These are phyloP conservation scores for Rhyacophila brunnea DNA, from an alignment of 1,140 invertebrate genomes.

Conservation along the genomic window DNA sequence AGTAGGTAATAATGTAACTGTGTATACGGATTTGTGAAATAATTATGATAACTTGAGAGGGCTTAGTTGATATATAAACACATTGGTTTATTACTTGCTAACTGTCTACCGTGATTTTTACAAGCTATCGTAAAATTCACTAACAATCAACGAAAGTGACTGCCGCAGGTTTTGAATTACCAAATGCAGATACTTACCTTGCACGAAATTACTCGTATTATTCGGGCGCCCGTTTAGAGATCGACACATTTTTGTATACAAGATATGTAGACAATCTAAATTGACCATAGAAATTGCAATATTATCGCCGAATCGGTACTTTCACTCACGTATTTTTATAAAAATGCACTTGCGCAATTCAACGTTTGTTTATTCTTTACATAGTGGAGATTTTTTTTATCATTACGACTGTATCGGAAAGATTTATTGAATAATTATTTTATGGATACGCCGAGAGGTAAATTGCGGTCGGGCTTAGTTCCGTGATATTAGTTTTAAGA, in stretches of 20 bases:
- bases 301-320: constrained; percentile 15
- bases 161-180: too few species aligned
- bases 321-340: constrained; percentile 30
- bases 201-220: too few species aligned
- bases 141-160: too few species aligned
- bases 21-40: too few species aligned
- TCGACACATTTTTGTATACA: constrained; percentile 8
- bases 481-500: neutral
- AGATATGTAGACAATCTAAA: constrained; percentile 13
- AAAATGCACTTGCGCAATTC: constrained; percentile 30
- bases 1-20: too few species aligned
- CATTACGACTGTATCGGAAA: constrained; percentile 5
- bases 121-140: too few species aligned
- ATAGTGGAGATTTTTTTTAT: constrained; percentile 6
- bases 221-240: neutral
- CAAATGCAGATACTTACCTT: too few species aligned
- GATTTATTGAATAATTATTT: constrained; percentile 23
- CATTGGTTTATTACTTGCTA: too few species aligned
- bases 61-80: too few species aligned
- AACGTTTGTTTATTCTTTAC: neutral
- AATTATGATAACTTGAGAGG: too few species aligned
- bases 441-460: constrained; percentile 4
- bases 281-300: constrained; percentile 7
- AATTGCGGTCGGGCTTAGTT: neutral
- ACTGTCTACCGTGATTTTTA: too few species aligned